These are phyloP conservation scores for Zalophus californianus DNA, from an alignment of 2,797 vertebrate species.

Conservation along the genomic window DNA sequence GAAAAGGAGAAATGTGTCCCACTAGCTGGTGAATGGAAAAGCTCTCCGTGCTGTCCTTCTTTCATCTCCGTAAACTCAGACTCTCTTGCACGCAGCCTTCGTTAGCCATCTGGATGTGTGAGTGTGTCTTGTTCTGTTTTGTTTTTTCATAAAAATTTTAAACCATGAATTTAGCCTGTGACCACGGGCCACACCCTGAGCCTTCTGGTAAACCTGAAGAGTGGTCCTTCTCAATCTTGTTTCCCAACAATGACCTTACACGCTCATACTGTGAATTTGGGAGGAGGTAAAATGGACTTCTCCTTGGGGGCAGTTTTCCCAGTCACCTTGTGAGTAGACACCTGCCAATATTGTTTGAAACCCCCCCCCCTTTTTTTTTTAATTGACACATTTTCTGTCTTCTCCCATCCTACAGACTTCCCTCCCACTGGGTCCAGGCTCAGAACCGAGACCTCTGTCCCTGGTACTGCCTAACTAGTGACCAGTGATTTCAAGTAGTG, in stretches of 20 bases:
- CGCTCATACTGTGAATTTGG: conserved; percentile 88
- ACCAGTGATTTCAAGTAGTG: conserved; percentile 17
- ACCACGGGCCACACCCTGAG: conserved; percentile 56
- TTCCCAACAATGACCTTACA: conserved; percentile 83
- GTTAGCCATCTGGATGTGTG: background rate
- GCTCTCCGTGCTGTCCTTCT: conserved; percentile 70
- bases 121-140: conserved; percentile 53
- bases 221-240: conserved; percentile 68
- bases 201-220: conserved; percentile 64
- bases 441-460: conserved; percentile 63
- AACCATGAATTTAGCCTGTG: conserved; percentile 58
- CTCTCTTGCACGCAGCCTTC: conserved; percentile 37
- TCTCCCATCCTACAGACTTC: conserved; percentile 45
- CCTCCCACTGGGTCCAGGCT: conserved; percentile 72
- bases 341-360: conserved; percentile 69
- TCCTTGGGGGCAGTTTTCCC: conserved; percentile 67
- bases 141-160: background rate
- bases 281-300: conserved; percentile 60
- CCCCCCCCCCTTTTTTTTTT: background rate
- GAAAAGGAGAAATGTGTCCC: conserved; percentile 68
- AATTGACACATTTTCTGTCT: background rate
- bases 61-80: conserved; percentile 64
- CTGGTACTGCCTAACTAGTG: conserved; percentile 55
- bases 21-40: conserved; percentile 47
- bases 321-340: conserved; percentile 75